Percentiles rank a stretch among this genome's conserved stretches.
These are phyloP conservation scores for Yponomeuta malinellus DNA, from an alignment of 2,888 invertebrate species.

Conservation along the genomic window DNA sequence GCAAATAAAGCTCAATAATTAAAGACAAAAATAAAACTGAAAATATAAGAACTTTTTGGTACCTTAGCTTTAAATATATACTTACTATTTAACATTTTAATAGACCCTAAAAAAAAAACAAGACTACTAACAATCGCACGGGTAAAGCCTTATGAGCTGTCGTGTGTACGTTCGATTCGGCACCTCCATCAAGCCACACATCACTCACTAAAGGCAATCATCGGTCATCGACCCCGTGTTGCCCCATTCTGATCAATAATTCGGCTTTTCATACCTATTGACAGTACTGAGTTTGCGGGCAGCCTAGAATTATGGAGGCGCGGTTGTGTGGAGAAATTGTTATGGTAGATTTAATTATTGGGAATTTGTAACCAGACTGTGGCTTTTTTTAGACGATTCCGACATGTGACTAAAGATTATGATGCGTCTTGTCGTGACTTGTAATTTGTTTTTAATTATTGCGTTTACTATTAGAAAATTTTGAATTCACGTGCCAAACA, in stretches of 20 bases:
- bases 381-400: not conserved
- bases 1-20: too few species aligned
- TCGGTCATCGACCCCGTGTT: constrained; percentile 15
- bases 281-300: constrained; percentile 28
- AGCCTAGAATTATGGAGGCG: constrained; percentile 30
- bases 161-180: not conserved
- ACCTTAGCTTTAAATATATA: too few species aligned
- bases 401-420: not conserved
- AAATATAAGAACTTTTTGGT: too few species aligned
- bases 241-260: constrained; percentile 18
- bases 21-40: too few species aligned
- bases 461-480: too few species aligned
- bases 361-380: not conserved
- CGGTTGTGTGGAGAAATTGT: too few species aligned
- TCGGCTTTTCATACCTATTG: constrained; percentile 48
- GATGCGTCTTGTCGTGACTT: too few species aligned
- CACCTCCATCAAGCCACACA: constrained; percentile 18
- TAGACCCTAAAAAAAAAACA: not conserved
- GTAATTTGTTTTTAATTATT: too few species aligned
- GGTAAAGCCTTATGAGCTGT: too few species aligned
- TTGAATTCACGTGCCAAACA: too few species aligned
- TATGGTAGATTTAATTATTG: constrained; percentile 20
- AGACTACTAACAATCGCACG: not conserved
- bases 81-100: not conserved
- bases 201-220: constrained; percentile 51